Evolutionary conservation across 2,888 invertebrate species (phyloP).

Genomic region (Acanthococcus lagerstroemiae): DNA sequence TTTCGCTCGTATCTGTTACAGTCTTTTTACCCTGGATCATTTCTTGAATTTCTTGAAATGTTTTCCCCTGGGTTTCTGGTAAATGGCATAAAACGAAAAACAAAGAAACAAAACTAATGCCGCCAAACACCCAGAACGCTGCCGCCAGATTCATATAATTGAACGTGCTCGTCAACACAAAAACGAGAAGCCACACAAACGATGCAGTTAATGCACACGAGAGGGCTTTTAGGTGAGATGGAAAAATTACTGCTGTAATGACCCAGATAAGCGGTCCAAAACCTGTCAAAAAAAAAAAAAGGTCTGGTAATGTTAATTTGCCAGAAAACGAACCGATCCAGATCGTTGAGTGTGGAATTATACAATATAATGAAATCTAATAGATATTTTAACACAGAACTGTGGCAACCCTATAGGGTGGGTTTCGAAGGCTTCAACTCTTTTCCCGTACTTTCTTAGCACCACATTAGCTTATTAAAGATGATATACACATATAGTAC

Average conservation of each 20-base stretch:
- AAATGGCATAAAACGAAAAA: conserved; percentile 60
- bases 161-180: conserved; percentile 64
- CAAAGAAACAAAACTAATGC: conserved; percentile 52
- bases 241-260: conserved; percentile 70
- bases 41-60: conserved; percentile 36
- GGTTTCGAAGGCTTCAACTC: no score
- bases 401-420: no score
- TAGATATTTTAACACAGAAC: no score
- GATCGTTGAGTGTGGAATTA: no score
- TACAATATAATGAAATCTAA: no score
- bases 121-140: conserved; percentile 63
- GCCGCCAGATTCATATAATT: conserved; percentile 48
- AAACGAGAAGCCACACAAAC: conserved; percentile 64
- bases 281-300: conserved; percentile 40
- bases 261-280: conserved; percentile 75
- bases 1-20: background rate
- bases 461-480: no score
- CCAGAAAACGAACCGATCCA: background rate
- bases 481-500: no score
- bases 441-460: no score
- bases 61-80: conserved; percentile 44
- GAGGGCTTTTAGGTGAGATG: conserved; percentile 64
- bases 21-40: conserved; percentile 32
- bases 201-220: conserved; percentile 67
- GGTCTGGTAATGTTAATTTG: background rate